Conservation (phyloP, 2,888 invertebrate genomes). For the Trissolcus japonicus region DNA sequence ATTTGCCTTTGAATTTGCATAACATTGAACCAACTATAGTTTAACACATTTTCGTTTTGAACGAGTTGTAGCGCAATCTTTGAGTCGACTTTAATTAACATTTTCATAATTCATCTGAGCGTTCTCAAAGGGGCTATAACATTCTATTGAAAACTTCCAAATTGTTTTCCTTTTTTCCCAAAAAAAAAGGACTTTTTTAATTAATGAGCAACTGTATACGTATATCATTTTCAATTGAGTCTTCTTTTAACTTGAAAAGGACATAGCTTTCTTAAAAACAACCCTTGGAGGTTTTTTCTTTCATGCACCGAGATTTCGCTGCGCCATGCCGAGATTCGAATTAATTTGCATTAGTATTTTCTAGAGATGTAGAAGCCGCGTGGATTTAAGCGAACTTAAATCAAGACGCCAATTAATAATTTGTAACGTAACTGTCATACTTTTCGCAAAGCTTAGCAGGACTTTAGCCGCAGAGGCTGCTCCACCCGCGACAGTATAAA, state of each 20-base stretch:
- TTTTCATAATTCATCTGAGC: conserved; percentile 4
- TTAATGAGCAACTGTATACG: no score
- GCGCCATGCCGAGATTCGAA: conserved; percentile 18
- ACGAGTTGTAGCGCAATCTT: conserved; percentile 4
- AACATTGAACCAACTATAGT: background rate
- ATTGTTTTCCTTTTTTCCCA: background rate
- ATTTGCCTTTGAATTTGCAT: conserved; percentile 8
- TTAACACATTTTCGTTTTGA: background rate
- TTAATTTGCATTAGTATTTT: conserved; percentile 43
- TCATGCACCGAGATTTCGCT: conserved; percentile 7
- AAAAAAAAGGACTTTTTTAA: background rate
- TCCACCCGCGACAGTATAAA: conserved; percentile 14
- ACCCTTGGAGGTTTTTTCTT: no score
- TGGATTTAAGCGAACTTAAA: conserved; percentile 51
- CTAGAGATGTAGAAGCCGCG: conserved; percentile 36
- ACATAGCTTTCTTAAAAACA: no score
- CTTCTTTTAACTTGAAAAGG: no score
- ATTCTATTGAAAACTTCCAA: conserved; percentile 2
- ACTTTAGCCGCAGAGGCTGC: conserved; percentile 27
- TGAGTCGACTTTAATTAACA: conserved; percentile 8
- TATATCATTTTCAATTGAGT: background rate
- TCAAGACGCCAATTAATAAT: conserved; percentile 48
- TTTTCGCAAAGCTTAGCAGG: conserved; percentile 46
- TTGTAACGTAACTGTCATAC: conserved; percentile 53
- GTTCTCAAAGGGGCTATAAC: conserved; percentile 5